Evolutionary conservation across 2,113 vertebrate species (phyloP), one percentile per base, ranked within the genome.

Genomic region (Trichechus manatus): DNA sequence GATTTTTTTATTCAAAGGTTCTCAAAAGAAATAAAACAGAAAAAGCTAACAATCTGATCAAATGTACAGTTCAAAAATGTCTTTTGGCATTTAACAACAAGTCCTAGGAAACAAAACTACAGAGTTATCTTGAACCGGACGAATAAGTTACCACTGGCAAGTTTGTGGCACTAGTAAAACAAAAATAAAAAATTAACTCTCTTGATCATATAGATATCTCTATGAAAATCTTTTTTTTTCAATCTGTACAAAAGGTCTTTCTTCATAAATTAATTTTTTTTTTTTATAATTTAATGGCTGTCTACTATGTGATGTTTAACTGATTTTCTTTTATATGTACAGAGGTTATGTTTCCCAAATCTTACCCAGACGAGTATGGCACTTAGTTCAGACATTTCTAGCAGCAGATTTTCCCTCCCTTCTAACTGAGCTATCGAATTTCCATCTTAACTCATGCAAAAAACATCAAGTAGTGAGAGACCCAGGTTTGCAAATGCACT

Each of bases 181-280:
- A 99, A 99, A 99, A 99, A 99, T 98, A 99, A 99, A 99, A 99
- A 99, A 99, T 99, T 99, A 99, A 99, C 99, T 99, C 99, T 99
- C 99, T 99, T 99, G 99, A 99, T 99, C 99, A 99, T 99, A 99
- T 99, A 99, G 99, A 99, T 99, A 99, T 99, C 99, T 99, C 99
- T 99, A 99, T 99, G 99, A 99, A 99, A 99, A 99, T 99, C 98
- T 99, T 99, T 99, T 99, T 98, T 99, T 99, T 99, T 99, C 99
- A 99, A 98, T 99, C 99, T 99, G 99, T 99, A 99, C 99, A 99
- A 99, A 99, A 99, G 99, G 98, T 99, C 99, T 99, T 99, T 99
- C 99, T 99, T 99, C 99, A 99, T 99, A 99, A 99, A 99, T 99
- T 99, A 99, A 99, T 98, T 99, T 99, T 97, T 99, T n/a, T n/a